Evolutionary conservation across 2,113 vertebrate species (phyloP), one percentile per base, ranked within the genome.

Genomic region (Myotis yumanensis): DNA sequence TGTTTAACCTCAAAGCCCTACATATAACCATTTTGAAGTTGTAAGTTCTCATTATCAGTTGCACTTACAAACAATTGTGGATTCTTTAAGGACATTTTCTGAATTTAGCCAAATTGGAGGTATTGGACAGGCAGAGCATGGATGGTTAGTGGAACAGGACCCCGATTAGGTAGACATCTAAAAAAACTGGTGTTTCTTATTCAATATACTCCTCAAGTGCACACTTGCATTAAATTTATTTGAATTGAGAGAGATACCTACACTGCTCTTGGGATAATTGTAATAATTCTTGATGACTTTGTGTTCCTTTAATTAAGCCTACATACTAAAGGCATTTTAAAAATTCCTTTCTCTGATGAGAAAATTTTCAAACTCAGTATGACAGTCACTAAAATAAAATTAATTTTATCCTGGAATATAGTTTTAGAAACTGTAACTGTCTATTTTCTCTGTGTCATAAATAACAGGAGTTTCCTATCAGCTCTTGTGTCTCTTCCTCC

Each of bases 231-330:
- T 76, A 48, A 37, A 71, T 43, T 80, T 12, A 51, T 93, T 64
- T 94, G 75, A 68, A 7, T 82, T 80, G 64, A 16, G 30, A 80
- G 15, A 43, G 3, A 64, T 72, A 59, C 40, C 30, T 51, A 5
- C 30, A 28, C n/a, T 35, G 5, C 7, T 89, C 25, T 77, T 88
- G 30, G 92, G 51, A 43, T 59, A 94, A 54, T 69, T 93, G 51
- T 73, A 85, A 46, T 84, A 72, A 81, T 82, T 92, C 59, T 69
- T 90, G 69, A 25, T 82, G 86, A 35, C 23, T n/a, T 86, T 81
- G 71, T 86, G 8, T 91, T 92, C 89, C 91, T 94, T 96, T 87
- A 79, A 82, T 96, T 81, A 93, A 93, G 90, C 86, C 59, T 72
- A 40, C 30, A 17, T 72, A 11, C 3, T 83, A 46, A 89, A 93